Conservation (phyloP, 2,113 vertebrate genomes). For the Phylloscopus whistleri region DNA sequence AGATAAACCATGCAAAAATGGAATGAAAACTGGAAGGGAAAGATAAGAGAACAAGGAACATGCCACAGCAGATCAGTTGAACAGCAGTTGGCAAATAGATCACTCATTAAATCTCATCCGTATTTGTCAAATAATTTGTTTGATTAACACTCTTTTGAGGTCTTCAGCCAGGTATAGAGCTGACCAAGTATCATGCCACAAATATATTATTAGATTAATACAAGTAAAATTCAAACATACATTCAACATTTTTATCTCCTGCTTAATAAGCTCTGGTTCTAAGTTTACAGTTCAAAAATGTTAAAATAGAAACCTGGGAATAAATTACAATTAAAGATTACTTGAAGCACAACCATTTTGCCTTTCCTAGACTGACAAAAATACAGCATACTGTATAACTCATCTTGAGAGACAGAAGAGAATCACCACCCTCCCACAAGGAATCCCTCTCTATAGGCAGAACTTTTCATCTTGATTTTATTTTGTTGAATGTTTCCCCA, state of each 20-base stretch:
- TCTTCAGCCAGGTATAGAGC: background rate
- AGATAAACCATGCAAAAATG: background rate
- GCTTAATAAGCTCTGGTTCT: background rate
- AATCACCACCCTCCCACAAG: background rate
- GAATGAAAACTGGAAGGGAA: background rate
- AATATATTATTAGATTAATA: background rate
- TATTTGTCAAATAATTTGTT: constrained; percentile 19
- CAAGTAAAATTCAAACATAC: background rate
- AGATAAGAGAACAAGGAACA: background rate
- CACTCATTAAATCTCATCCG: background rate
- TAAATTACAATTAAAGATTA: background rate
- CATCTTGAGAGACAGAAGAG: background rate
- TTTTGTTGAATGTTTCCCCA: background rate
- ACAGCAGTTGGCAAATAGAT: background rate
- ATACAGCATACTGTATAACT: background rate
- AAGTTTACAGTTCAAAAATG: background rate
- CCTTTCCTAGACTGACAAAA: background rate
- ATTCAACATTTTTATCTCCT: background rate
- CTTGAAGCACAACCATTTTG: background rate
- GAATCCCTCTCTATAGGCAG: background rate
- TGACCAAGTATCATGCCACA: background rate
- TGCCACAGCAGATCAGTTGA: background rate
- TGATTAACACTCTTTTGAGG: background rate
- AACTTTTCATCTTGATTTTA: background rate
- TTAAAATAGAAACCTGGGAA: background rate